Evolutionary conservation across 2,797 vertebrate species (phyloP), one percentile per base, ranked within the genome.

Genomic region (Thunnus albacares): DNA sequence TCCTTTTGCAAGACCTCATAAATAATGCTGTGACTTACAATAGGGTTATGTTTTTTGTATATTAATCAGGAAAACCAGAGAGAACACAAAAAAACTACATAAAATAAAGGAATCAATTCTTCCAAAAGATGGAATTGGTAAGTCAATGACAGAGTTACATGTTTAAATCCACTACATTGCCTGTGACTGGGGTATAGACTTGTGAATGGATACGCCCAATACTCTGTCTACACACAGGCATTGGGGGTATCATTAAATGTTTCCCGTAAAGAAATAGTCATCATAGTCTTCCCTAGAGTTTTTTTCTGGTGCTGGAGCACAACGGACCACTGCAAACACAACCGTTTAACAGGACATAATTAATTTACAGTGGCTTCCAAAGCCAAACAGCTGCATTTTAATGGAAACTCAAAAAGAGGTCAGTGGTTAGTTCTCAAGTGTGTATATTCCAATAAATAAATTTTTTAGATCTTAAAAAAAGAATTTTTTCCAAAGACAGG

Each of bases 401-500:
- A 81, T 30, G 20, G 59, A 69, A 14, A 53, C 14, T 63, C 15
- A 58, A 28, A 72, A 66, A 35, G 15, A 70, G 71, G 18, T 59
- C 20, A 33, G 11, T 28, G 26, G 33, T 69, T 69, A 18, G 20
- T 52, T 43, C 43, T 83, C 20, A 71, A 45, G 59, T 65, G 38
- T 71, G 18, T 59, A 43, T 28, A 1, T 64, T 71, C 10, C 35
- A 79, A 62, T 79, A 80, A 80, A 87, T 80, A 1, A 5, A 58
- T 74, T 58, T 56, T 56, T 56, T 24, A 38, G 3, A 65, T 70
- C 17, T 74, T 18, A 41, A 30, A 53, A 56, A 70, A 81, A 84
- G 28, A 9, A 3, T 6, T 22, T 71, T 80, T 89, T 88, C 70
- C 78, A 38, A 67, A 73, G 49, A 77, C 60, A 22, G 24, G 79